Percentiles rank a stretch among this genome's conserved stretches.
Conservation (phyloP, 2,888 invertebrate species). For the Rhagium mordax region DNA sequence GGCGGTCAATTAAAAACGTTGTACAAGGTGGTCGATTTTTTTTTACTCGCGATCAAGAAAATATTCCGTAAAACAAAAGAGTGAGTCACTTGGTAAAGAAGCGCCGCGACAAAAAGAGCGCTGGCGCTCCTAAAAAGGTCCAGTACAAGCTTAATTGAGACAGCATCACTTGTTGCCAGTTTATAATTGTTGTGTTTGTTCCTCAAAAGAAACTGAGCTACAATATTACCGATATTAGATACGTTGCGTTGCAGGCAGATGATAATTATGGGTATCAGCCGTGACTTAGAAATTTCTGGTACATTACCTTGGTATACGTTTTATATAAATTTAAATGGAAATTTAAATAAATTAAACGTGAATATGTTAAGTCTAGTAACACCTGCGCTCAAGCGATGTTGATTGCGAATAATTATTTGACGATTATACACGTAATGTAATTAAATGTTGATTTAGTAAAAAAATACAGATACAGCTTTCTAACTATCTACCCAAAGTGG, state of each 20-base stretch:
- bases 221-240: background rate
- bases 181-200: slow-evolving; percentile 41
- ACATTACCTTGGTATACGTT: background rate
- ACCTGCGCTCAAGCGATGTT: background rate
- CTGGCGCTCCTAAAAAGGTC: slow-evolving; percentile 54
- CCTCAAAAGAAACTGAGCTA: slow-evolving; percentile 1
- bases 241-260: background rate
- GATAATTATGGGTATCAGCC: background rate
- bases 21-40: slow-evolving; percentile 32
- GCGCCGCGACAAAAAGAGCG: slow-evolving; percentile 33
- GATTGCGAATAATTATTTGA: too few relatives aligned
- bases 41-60: slow-evolving; percentile 17
- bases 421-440: too few relatives aligned
- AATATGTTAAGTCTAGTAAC: background rate
- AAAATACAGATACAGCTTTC: too few relatives aligned
- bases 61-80: slow-evolving; percentile 44
- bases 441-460: too few relatives aligned
- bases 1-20: slow-evolving; percentile 38
- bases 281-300: background rate
- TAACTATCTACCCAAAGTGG: too few relatives aligned
- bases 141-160: slow-evolving; percentile 59
- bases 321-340: background rate
- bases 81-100: slow-evolving; percentile 29
- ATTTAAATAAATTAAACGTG: background rate
- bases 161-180: slow-evolving; percentile 52